Evolutionary conservation across 92 coral and sea anemone species (phyloP).

Genomic region (Porites divaricata): DNA sequence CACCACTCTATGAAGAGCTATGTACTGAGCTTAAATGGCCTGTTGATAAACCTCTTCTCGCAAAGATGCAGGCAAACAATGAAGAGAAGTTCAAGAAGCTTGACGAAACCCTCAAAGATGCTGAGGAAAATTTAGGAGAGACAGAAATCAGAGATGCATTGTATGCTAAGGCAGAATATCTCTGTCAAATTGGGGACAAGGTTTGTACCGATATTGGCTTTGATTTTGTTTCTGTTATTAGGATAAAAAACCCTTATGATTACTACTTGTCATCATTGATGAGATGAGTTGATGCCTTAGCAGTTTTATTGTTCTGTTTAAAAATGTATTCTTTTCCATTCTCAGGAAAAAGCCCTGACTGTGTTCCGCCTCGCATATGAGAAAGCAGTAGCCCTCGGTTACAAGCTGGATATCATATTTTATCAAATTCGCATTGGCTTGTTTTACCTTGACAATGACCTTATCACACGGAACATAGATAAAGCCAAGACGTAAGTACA

Average conservation of each 20-base stretch:
- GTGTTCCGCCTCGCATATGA: slow-evolving; percentile 91
- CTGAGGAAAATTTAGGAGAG: slow-evolving; percentile 95
- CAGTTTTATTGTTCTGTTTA: neutral
- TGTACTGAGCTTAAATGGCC: slow-evolving; percentile 93
- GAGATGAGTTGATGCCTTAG: too few species aligned
- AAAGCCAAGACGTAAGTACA: slow-evolving; percentile 90
- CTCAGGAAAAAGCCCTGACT: slow-evolving; percentile 90
- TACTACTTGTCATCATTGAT: too few species aligned
- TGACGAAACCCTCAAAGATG: slow-evolving; percentile 88
- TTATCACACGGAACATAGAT: slow-evolving; percentile 91
- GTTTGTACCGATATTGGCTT: slow-evolving; percentile 21
- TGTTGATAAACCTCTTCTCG: slow-evolving; percentile 82
- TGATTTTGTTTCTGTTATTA: neutral
- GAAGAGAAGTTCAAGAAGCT: slow-evolving; percentile 80
- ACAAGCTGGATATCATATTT: slow-evolving; percentile 93
- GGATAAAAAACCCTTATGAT: too few species aligned
- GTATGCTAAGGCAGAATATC: slow-evolving; percentile 87
- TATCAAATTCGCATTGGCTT: slow-evolving; percentile 94
- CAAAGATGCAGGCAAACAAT: slow-evolving; percentile 86
- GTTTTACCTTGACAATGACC: slow-evolving; percentile 95
- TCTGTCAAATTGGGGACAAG: slow-evolving; percentile 93
- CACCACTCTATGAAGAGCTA: slow-evolving; percentile 91
- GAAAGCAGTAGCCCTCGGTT: slow-evolving; percentile 96
- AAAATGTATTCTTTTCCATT: neutral
- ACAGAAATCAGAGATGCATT: slow-evolving; percentile 96